A percentile compares a stretch with the other conserved stretches of the same genome.
Evolutionary conservation across 2,113 vertebrate species (phyloP).

Genomic region (Tretioscincus oriximinensis): DNA sequence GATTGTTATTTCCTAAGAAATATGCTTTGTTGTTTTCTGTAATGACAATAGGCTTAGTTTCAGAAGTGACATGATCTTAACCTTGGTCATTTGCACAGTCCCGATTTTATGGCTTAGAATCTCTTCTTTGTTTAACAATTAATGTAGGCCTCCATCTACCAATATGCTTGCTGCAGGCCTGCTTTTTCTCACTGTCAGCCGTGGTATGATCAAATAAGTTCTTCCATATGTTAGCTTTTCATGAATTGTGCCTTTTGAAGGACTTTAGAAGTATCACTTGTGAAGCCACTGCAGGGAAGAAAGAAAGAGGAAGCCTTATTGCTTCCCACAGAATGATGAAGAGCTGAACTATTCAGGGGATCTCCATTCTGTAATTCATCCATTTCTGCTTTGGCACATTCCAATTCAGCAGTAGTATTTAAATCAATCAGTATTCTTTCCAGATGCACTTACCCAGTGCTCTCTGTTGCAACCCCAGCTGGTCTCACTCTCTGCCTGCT

Average conservation of each 20-base stretch:
- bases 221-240: neutral
- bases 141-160: too few species aligned
- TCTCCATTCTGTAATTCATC: neutral
- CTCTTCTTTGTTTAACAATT: neutral
- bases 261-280: neutral
- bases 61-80: neutral
- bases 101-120: neutral
- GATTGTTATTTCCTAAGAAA: neutral
- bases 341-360: neutral
- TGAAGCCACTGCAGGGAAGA: neutral
- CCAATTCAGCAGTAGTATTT: neutral
- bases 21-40: neutral
- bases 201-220: neutral
- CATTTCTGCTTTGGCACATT: neutral
- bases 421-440: conserved; percentile 1
- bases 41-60: too few species aligned
- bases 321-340: neutral
- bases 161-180: neutral
- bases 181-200: neutral
- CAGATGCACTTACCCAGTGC: neutral
- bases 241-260: neutral
- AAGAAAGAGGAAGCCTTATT: neutral
- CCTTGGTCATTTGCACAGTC: too few species aligned
- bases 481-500: neutral
- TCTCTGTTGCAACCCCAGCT: neutral